Conservation (phyloP, 2,888 invertebrate species). For the Arrhopalites spinosus region DNA sequence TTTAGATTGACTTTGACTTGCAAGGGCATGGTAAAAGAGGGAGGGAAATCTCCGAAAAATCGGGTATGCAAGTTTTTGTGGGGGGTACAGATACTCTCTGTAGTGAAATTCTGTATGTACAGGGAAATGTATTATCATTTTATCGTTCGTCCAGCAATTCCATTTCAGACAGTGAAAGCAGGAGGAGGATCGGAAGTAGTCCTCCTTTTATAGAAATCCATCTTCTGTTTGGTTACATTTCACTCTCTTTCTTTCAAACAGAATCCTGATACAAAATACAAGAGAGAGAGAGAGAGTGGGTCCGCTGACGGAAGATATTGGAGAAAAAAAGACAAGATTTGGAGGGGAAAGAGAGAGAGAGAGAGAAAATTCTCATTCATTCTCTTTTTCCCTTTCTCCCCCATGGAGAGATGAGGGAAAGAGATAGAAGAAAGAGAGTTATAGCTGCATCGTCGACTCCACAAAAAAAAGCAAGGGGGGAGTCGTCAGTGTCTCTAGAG, state of each 20-base stretch:
- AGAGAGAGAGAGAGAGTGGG: not conserved
- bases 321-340: not conserved
- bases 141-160: slow-evolving; percentile 1
- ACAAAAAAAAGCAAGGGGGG: too few relatives aligned
- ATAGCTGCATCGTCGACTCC: not conserved
- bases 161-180: not conserved
- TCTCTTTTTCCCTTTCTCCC: too few relatives aligned
- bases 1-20: too few relatives aligned
- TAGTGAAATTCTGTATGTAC: too few relatives aligned
- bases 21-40: too few relatives aligned
- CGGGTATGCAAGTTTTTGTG: too few relatives aligned
- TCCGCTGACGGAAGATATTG: too few relatives aligned
- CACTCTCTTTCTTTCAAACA: not conserved
- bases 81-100: too few relatives aligned
- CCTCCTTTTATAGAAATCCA: slow-evolving; percentile 5
- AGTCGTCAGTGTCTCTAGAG: not conserved
- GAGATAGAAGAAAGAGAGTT: not conserved
- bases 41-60: too few relatives aligned
- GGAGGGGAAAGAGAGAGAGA: not conserved
- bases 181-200: too few relatives aligned
- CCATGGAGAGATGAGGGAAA: not conserved
- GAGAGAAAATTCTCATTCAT: not conserved
- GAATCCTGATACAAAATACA: not conserved
- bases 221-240: not conserved
- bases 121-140: not conserved